These are phyloP conservation scores for Cryptocephalus primarius DNA, from an alignment of 2,888 invertebrate genomes.

Conservation along the genomic window DNA sequence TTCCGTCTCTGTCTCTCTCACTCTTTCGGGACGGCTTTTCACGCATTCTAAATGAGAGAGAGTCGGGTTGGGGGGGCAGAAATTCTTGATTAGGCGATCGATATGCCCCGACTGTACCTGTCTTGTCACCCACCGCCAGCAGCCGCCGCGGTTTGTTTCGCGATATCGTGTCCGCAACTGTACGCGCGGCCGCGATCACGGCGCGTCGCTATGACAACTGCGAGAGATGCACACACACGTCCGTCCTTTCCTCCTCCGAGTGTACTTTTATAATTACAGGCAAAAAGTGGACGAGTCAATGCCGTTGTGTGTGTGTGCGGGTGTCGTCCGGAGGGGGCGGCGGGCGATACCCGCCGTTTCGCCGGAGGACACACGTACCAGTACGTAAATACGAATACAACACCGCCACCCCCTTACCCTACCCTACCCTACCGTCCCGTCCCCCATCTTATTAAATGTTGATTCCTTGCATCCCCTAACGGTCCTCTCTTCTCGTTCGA, in stretches of 20 bases:
- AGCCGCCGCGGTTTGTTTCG: slow-evolving; percentile 28
- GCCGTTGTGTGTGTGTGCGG: too few relatives aligned
- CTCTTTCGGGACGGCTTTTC: slow-evolving; percentile 25
- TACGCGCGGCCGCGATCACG: slow-evolving; percentile 29
- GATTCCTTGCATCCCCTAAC: too few relatives aligned
- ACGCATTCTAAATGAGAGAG: slow-evolving; percentile 31
- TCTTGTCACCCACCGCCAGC: slow-evolving; percentile 29
- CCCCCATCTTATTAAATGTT: too few relatives aligned
- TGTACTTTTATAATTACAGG: slow-evolving; percentile 39
- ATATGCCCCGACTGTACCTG: slow-evolving; percentile 36
- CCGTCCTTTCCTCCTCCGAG: slow-evolving; percentile 30
- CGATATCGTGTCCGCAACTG: slow-evolving; percentile 33
- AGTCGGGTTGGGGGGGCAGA: slow-evolving; percentile 17
- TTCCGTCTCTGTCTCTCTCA: slow-evolving; percentile 12
- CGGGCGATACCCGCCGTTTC: too few relatives aligned
- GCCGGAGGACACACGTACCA: too few relatives aligned
- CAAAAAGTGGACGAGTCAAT: slow-evolving; percentile 33
- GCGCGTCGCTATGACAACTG: slow-evolving; percentile 36
- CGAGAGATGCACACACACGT: slow-evolving; percentile 23
- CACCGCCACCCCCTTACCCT: too few relatives aligned
- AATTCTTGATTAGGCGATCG: slow-evolving; percentile 37
- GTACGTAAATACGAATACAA: too few relatives aligned
- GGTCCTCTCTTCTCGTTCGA: too few relatives aligned
- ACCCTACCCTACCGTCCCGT: too few relatives aligned
- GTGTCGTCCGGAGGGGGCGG: too few relatives aligned